Percentiles rank a stretch among this genome's conserved stretches.
These are phyloP conservation scores for Terrapene triunguis DNA, from an alignment of 2,113 vertebrate species.

Conservation along the genomic window DNA sequence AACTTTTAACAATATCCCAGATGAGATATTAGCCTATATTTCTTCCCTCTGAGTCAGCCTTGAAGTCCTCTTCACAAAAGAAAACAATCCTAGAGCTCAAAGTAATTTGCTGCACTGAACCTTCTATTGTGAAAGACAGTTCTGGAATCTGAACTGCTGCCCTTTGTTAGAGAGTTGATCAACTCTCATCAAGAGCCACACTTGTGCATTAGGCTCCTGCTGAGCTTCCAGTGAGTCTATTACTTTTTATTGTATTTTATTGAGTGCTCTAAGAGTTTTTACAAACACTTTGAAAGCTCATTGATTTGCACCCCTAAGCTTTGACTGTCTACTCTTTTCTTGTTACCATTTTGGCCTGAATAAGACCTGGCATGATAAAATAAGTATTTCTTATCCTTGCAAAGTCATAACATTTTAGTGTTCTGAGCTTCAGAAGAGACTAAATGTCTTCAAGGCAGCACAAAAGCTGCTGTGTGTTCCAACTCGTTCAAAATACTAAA, in stretches of 20 bases:
- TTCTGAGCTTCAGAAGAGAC: neutral
- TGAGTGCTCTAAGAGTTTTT: neutral
- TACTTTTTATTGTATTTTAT: neutral
- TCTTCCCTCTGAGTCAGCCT: neutral
- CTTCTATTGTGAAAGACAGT: neutral
- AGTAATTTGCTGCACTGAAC: neutral
- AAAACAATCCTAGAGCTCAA: neutral
- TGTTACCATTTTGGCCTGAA: neutral
- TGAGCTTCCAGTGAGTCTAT: neutral
- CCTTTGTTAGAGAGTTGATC: accelerated
- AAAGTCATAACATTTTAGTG: neutral
- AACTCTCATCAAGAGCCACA: neutral
- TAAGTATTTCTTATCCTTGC: neutral
- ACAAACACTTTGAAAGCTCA: slow-evolving; percentile 1
- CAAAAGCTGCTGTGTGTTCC: neutral
- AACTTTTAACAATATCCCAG: neutral
- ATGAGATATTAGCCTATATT: neutral
- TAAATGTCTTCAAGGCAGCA: neutral
- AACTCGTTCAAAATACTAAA: neutral
- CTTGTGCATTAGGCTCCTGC: neutral
- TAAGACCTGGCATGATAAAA: neutral
- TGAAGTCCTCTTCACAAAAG: neutral
- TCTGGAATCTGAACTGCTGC: neutral
- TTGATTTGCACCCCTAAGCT: neutral
- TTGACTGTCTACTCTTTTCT: neutral